Base-by-base conservation (phyloP, 2,888 invertebrate species). In the Hesperia comma region DNA sequence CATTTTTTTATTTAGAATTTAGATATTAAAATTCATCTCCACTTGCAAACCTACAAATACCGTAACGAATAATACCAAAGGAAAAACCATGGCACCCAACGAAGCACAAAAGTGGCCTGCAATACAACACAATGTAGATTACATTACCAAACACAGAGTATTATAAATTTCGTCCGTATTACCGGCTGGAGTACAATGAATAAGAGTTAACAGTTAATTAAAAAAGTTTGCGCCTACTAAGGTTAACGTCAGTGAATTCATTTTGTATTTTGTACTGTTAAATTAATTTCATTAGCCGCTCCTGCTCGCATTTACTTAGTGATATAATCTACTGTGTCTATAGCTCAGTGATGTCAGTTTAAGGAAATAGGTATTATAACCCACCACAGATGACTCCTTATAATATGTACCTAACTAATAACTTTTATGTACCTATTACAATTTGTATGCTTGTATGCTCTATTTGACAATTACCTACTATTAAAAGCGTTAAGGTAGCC, bases 151-250 rank as follows among this genome's bases (percentile, higher is more conserved):
- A 46, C 51, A 51, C 12, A 54, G 26, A 33, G 17, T 54, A 54
- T 54, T 51, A 51, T 51, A 51, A 33, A 54, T 54, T 54, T 10
- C 32, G 4, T 2, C 54, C n/a, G 33, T 33, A 54, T 54, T 33
- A 57, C 40, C 40, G 10, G 10, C 43, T 57, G 46, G 58, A 58
- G 58, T 46, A 58, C 58, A 58, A 58, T 58, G 58, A 46, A 43
- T 58, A 32, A 58, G 58, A 58, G 58, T 58, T 58, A 58, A 58
- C 58, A 46, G 43, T 58, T 58, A 58, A 58, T 58, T 58, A 58
- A 58, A 58, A 58, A 58, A 58, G 58, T 58, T 58, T 46, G 26
- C 41, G 58, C 58, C 58, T 58, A 46, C 58, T 46, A 26, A 58
- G 15, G 46, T 43, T 43, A 58, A 43, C n/a, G 41, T 57, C 21